Conservation (phyloP, 2,888 invertebrate species). For the Scaptomyza reducta region DNA sequence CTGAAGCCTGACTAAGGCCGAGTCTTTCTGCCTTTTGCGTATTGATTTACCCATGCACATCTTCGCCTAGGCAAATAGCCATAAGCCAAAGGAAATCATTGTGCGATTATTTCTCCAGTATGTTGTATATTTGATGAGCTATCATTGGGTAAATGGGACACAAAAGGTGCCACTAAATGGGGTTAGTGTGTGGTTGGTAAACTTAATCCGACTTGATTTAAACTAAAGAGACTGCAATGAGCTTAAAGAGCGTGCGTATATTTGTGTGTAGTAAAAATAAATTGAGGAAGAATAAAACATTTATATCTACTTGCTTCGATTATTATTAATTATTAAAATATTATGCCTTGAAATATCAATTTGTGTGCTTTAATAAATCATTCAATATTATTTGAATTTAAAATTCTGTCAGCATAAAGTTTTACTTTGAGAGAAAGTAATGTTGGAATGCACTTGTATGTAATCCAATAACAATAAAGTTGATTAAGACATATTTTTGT, state of each 20-base stretch:
- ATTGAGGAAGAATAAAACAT: too few species aligned
- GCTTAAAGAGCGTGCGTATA: background rate
- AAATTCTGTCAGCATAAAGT: too few species aligned
- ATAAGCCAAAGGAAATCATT: constrained; percentile 49
- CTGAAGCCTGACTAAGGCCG: constrained; percentile 1
- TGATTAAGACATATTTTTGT: too few species aligned
- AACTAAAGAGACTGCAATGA: constrained; percentile 30
- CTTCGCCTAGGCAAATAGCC: constrained; percentile 60
- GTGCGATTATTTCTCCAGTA: constrained; percentile 36
- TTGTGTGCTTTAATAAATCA: too few species aligned
- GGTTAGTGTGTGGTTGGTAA: constrained; percentile 46
- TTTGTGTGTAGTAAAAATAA: background rate
- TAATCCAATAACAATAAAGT: too few species aligned
- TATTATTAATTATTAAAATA: too few species aligned
- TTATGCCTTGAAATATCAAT: too few species aligned
- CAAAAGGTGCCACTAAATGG: constrained; percentile 32
- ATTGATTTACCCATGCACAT: constrained; percentile 72
- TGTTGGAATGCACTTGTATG: too few species aligned
- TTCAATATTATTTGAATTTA: too few species aligned
- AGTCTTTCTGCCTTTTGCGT: constrained; percentile 31
- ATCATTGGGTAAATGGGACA: constrained; percentile 34
- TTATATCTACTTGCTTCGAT: too few species aligned
- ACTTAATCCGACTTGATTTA: constrained; percentile 47
- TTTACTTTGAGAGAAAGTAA: too few species aligned
- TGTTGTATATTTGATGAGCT: constrained; percentile 17